Percentiles rank a stretch among this genome's conserved stretches.
Conservation (phyloP, 92 coral and sea anemone genomes). For the Palythoa heliodiscus region DNA sequence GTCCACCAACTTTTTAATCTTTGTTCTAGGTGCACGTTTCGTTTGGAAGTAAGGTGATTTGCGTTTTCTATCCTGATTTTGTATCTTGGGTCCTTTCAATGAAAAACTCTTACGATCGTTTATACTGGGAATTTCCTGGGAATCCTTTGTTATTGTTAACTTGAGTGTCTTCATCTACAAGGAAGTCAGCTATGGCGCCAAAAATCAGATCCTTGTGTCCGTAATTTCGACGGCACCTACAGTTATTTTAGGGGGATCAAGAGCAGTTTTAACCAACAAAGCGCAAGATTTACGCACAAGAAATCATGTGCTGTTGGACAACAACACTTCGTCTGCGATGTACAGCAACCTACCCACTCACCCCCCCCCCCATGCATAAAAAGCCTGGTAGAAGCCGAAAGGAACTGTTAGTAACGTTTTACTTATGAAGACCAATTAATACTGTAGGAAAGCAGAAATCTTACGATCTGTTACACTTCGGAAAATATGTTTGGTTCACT, state of each 20-base stretch:
- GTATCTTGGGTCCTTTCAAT: background rate
- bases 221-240: slow-evolving; percentile 9
- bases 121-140: background rate
- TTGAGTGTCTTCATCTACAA: background rate
- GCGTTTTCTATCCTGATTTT: background rate
- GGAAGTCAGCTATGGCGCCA: too few relatives aligned
- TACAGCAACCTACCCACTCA: slow-evolving; percentile 47
- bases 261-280: too few relatives aligned
- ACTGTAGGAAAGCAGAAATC: background rate
- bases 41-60: slow-evolving; percentile 27
- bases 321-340: slow-evolving; percentile 56
- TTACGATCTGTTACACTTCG: background rate
- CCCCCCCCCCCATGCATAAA: background rate
- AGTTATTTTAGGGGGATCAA: background rate
- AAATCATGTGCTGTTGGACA: slow-evolving; percentile 1
- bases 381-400: too few relatives aligned
- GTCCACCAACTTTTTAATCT: slow-evolving; percentile 12
- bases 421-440: background rate
- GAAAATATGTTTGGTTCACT: background rate
- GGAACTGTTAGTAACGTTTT: background rate
- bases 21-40: slow-evolving; percentile 1
- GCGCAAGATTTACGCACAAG: background rate
- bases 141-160: background rate
- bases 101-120: background rate
- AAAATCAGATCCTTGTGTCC: background rate